These are phyloP conservation scores for Callaeas wilsoni DNA, from an alignment of 2,113 vertebrate species.

Conservation along the genomic window DNA sequence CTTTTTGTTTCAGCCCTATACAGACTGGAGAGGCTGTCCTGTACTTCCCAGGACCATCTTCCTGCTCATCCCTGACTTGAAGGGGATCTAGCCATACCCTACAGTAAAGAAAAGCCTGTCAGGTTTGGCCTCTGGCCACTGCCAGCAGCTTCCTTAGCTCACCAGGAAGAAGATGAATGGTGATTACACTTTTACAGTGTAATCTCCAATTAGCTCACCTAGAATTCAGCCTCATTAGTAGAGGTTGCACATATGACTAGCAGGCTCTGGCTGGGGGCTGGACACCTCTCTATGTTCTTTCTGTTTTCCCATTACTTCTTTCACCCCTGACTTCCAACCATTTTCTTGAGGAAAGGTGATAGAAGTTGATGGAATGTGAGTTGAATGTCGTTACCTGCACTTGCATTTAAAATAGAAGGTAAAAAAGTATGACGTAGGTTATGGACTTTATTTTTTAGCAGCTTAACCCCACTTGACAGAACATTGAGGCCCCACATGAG, in stretches of 20 bases:
- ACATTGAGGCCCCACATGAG: accelerated
- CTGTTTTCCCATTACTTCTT: not conserved
- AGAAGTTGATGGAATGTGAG: not conserved
- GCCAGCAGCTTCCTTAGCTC: not conserved
- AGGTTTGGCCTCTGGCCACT: not conserved
- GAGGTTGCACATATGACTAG: accelerated
- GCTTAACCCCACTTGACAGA: not conserved
- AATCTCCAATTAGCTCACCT: too few species aligned
- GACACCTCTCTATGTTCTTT: not conserved
- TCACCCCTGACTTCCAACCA: not conserved
- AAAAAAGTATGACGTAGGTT: not conserved
- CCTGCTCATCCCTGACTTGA: not conserved
- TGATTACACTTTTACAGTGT: not conserved
- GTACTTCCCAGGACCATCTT: not conserved
- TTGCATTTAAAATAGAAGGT: not conserved
- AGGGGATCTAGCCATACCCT: accelerated
- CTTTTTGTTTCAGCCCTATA: not conserved
- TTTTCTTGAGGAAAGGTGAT: not conserved
- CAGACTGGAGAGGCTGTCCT: not conserved
- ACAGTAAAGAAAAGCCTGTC: not conserved
- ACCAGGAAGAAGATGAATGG: too few species aligned
- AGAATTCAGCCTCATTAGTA: not conserved
- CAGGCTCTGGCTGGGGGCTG: not conserved
- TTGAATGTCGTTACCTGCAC: not conserved
- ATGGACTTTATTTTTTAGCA: not conserved